phyloP scores from a whole-genome alignment of 1,140 invertebrate genomes.

The Eulimnadia texana region DNA sequence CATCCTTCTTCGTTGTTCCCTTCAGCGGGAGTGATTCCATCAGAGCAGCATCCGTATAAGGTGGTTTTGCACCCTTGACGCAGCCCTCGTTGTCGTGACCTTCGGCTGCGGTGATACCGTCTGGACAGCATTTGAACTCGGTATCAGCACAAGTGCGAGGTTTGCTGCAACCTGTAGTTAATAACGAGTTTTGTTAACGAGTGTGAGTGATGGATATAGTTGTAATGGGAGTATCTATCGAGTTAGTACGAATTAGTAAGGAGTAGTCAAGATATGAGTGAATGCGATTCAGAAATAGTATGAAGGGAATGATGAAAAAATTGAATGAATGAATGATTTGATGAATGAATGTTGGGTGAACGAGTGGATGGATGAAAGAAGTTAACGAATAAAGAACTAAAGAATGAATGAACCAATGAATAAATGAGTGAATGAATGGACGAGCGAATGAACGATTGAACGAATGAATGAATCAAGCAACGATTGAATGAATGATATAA shows the following conservation, averaged over 20 bases:
- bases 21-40: constrained; percentile 56
- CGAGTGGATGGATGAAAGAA: too few species aligned
- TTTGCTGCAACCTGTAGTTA: constrained; percentile 10
- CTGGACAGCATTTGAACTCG: constrained; percentile 77
- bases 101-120: constrained; percentile 59
- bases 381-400: too few species aligned
- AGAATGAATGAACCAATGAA: too few species aligned
- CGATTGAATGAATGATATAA: too few species aligned
- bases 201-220: neutral
- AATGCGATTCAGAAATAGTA: too few species aligned
- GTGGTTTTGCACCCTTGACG: constrained; percentile 57
- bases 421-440: too few species aligned
- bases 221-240: neutral
- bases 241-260: neutral
- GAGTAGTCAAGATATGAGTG: neutral
- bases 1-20: constrained; percentile 75
- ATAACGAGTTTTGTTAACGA: neutral
- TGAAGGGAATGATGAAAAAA: too few species aligned
- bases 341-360: too few species aligned
- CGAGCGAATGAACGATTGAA: too few species aligned
- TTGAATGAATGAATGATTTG: too few species aligned
- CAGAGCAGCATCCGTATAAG: constrained; percentile 71
- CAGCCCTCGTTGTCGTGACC: constrained; percentile 63
- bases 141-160: constrained; percentile 43
- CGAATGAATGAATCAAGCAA: too few species aligned